Percentiles rank a stretch among this genome's conserved stretches.
phyloP scores from a whole-genome alignment of 2,797 vertebrate species.

The Coluber constrictor region DNA sequence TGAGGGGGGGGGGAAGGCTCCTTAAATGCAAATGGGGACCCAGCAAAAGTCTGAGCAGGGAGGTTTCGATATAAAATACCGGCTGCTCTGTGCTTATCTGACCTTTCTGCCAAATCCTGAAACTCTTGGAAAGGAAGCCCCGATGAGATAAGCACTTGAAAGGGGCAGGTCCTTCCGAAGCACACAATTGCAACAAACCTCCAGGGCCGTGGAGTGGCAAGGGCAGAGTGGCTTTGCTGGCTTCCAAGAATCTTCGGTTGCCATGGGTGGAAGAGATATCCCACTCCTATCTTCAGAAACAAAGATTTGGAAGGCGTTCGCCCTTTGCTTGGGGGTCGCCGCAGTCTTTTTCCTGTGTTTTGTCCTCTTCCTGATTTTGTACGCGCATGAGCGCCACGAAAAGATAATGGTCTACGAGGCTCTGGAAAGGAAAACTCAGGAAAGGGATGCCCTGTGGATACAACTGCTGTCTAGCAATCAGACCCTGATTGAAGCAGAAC shows the following conservation, averaged over 20 bases:
- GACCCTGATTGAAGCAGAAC: not conserved
- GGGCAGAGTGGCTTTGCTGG: not conserved
- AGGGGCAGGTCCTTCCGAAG: not conserved
- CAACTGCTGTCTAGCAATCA: not conserved
- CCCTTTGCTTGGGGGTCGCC: not conserved
- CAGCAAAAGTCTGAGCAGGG: not conserved
- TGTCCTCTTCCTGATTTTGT: not conserved
- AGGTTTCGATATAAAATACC: not conserved
- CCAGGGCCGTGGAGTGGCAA: not conserved
- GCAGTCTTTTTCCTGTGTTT: not conserved
- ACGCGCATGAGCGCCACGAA: not conserved
- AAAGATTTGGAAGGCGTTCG: not conserved
- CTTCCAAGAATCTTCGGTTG: not conserved
- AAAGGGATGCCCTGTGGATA: not conserved
- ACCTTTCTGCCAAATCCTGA: not conserved
- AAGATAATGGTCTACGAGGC: not conserved
- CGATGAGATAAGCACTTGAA: not conserved
- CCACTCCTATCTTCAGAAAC: not conserved
- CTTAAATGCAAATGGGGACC: not conserved
- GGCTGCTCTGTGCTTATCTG: not conserved
- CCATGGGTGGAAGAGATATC: not conserved
- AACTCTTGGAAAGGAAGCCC: not conserved
- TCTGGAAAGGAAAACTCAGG: not conserved
- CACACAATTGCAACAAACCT: not conserved
- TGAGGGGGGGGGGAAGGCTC: too few species aligned